Conservation (phyloP, 2,797 vertebrate species). For the Cygnus olor region DNA sequence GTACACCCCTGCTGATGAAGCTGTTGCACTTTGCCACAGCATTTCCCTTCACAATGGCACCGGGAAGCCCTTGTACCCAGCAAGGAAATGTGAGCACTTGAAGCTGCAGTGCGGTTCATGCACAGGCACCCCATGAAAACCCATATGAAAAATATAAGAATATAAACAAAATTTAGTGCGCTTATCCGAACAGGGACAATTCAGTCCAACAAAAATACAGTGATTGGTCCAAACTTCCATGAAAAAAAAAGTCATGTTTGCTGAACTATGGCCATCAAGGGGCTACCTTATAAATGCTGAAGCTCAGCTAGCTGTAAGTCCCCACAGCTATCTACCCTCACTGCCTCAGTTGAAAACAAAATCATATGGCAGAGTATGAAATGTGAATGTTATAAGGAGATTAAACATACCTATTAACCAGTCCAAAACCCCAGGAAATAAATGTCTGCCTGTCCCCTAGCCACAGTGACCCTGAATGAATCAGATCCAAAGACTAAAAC, state of each 20-base stretch:
- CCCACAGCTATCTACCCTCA: background rate
- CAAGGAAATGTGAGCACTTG: background rate
- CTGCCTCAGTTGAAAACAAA: background rate
- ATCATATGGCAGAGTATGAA: background rate
- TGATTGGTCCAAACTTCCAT: background rate
- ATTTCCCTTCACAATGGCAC: rapidly evolving
- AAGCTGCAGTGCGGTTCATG: background rate
- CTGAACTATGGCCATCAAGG: background rate
- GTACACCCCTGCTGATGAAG: background rate
- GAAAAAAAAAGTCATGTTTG: background rate
- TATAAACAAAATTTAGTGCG: no score
- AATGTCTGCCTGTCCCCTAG: background rate
- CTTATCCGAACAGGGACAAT: background rate
- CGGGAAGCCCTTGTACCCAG: rapidly evolving
- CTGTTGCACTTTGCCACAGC: rapidly evolving
- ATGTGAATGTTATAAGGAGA: background rate
- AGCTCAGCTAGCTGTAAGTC: background rate
- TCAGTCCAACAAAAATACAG: background rate
- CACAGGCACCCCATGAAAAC: background rate
- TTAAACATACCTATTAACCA: background rate
- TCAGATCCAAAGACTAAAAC: background rate
- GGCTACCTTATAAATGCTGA: background rate
- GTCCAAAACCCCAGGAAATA: background rate
- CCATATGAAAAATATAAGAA: background rate
- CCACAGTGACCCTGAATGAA: background rate